Evolutionary conservation across 2,888 invertebrate species (phyloP).

Genomic region (Leptopilina drosophilae): DNA sequence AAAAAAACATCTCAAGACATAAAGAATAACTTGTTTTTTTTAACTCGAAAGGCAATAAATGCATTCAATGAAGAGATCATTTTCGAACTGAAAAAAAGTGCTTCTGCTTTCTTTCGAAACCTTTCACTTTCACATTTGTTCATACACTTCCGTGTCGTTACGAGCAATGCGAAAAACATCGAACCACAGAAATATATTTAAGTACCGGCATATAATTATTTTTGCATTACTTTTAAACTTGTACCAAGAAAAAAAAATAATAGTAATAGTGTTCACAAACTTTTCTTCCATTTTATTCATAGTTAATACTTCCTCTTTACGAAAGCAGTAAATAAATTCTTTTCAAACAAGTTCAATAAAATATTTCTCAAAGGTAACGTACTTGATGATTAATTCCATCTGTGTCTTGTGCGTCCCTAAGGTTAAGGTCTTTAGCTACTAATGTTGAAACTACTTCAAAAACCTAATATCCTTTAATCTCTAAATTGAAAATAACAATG

Average conservation of each 20-base stretch:
- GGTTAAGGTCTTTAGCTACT: no score
- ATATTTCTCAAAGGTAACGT: no score
- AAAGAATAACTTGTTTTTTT: background rate
- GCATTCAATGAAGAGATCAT: background rate
- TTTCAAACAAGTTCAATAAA: no score
- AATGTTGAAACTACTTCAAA: no score
- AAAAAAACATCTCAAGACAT: no score
- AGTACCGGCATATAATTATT: background rate
- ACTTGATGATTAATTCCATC: no score
- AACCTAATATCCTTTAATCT: background rate
- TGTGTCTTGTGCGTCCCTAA: no score
- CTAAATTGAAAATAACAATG: background rate
- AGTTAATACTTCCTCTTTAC: no score
- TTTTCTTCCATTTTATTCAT: no score
- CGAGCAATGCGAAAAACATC: constrained; percentile 10
- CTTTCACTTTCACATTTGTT: constrained; percentile 52
- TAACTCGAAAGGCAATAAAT: background rate
- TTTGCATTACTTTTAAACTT: background rate
- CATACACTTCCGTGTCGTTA: constrained; percentile 43
- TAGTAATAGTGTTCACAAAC: no score
- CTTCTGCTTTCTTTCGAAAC: constrained; percentile 42
- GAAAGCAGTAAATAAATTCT: no score
- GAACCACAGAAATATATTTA: constrained; percentile 13
- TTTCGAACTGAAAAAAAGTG: background rate
- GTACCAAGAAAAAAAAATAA: no score